Base-by-base conservation (phyloP, 2,888 invertebrate genomes). In the Operophtera brumata region DNA sequence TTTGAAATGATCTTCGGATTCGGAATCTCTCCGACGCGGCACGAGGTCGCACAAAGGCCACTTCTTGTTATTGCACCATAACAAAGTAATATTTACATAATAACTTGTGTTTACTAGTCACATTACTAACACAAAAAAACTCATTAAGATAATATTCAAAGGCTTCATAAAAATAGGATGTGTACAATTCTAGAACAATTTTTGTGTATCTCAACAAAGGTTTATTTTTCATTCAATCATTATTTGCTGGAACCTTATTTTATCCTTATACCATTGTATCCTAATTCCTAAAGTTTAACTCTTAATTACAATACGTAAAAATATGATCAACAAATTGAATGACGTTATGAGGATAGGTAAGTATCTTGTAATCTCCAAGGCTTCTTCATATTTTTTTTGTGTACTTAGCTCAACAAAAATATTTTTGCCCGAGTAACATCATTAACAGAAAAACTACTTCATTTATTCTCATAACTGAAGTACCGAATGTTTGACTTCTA, bases 1-100 rank as follows among this genome's bases (percentile, higher is more conserved):
- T 47, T 50, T 46, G 42, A 37, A 55, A 55, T 50, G 36, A 26
- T 32, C 37, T 55, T 47, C 20, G 32, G 41, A 54, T 44, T 47
- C 32, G 11, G 32, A 47, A 40, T 36, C 25, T 34, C 12, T 44
- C 14, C 52, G 59, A 50, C 48, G 50, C 14, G 34, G 20, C 45
- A 25, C 55, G 54, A 61, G 59, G 61, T 49, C 48, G n/a, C 32
- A 53, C 34, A 55, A 51, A 63, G 57, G 47, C 51, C 48, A 49
- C 36, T 48, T 56, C 44, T 47, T 35, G 47, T 47, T 47, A 40
- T 56, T 56, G 40, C 51, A 44, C 47, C 43, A 51, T 12, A 28
- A 47, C 47, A 47, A 56, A 40, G 47, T 52, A 36, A 48, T 52
- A 37, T 52, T 52, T 30, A 44, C 43, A 51, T 55, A 44, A 36